These are phyloP conservation scores for Rosalia funebris DNA, from an alignment of 2,888 invertebrate genomes.

Conservation along the genomic window DNA sequence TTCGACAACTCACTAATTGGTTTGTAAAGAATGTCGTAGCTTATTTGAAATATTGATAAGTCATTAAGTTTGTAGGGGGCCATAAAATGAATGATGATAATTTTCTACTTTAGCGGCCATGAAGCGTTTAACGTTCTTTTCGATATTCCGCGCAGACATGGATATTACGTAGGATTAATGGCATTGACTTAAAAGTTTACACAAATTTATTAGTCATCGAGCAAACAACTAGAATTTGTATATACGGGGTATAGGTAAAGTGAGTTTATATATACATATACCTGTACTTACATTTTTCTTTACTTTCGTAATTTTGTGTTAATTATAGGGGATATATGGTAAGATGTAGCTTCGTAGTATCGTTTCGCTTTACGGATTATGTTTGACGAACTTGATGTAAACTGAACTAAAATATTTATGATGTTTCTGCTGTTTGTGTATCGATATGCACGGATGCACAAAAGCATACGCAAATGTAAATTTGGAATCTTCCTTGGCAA, in stretches of 20 bases:
- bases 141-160: conserved; percentile 5
- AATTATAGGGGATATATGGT: too few relatives aligned
- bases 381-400: too few relatives aligned
- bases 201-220: background rate
- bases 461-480: conserved; percentile 32
- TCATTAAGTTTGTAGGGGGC: conserved; percentile 31
- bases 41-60: conserved; percentile 40
- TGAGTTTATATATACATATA: too few relatives aligned
- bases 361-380: too few relatives aligned
- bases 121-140: conserved; percentile 20
- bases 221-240: background rate
- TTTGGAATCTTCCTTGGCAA: conserved; percentile 35
- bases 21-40: conserved; percentile 39
- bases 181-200: conserved; percentile 5
- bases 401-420: background rate
- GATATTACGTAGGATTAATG: conserved; percentile 12
- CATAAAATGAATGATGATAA: conserved; percentile 35
- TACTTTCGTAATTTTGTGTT: too few relatives aligned
- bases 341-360: too few relatives aligned
- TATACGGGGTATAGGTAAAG: too few relatives aligned
- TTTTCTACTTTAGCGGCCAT: conserved; percentile 28
- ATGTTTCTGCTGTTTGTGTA: background rate
- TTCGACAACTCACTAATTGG: conserved; percentile 44
- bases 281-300: too few relatives aligned
- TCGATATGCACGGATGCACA: conserved; percentile 9